Percentiles rank a stretch among this genome's conserved stretches.
phyloP scores from a whole-genome alignment of 92 coral and sea anemone species.

The Virgularia gustaviana region DNA sequence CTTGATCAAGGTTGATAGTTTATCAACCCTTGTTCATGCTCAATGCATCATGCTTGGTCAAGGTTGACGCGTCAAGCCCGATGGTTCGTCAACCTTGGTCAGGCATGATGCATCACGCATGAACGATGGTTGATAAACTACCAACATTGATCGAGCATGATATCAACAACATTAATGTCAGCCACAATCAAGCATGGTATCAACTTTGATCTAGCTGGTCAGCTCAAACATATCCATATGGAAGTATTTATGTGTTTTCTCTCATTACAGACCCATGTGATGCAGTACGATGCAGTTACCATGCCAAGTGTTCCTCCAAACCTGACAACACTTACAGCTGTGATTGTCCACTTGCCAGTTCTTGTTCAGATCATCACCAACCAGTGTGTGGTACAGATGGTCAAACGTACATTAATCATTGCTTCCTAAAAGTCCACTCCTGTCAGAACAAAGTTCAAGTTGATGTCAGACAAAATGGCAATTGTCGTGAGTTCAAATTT shows the following conservation, averaged over 20 bases:
- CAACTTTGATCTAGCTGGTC: background rate
- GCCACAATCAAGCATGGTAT: too few relatives aligned
- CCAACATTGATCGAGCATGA: too few relatives aligned
- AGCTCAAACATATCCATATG: background rate
- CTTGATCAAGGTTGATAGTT: too few relatives aligned
- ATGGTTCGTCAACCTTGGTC: too few relatives aligned
- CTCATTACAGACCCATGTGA: constrained; percentile 15
- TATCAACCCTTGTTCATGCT: too few relatives aligned
- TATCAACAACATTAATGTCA: too few relatives aligned
- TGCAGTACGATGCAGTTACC: background rate
- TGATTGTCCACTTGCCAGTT: background rate
- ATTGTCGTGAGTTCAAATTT: constrained; percentile 8
- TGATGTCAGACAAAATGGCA: constrained; percentile 20
- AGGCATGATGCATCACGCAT: too few relatives aligned
- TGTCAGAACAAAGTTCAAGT: constrained; percentile 16
- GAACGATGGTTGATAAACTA: too few relatives aligned
- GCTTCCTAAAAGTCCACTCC: constrained; percentile 25
- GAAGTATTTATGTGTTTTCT: background rate
- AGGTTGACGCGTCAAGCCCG: too few relatives aligned
- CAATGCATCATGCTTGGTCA: too few relatives aligned
- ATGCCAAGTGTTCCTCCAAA: constrained; percentile 10
- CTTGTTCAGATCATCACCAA: constrained; percentile 10
- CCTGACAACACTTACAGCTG: constrained; percentile 11
- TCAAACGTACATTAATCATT: constrained; percentile 14
- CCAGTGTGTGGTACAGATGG: constrained; percentile 32